Evolutionary conservation across 2,888 invertebrate genomes (phyloP).

Genomic region (Chrysolina americana): DNA sequence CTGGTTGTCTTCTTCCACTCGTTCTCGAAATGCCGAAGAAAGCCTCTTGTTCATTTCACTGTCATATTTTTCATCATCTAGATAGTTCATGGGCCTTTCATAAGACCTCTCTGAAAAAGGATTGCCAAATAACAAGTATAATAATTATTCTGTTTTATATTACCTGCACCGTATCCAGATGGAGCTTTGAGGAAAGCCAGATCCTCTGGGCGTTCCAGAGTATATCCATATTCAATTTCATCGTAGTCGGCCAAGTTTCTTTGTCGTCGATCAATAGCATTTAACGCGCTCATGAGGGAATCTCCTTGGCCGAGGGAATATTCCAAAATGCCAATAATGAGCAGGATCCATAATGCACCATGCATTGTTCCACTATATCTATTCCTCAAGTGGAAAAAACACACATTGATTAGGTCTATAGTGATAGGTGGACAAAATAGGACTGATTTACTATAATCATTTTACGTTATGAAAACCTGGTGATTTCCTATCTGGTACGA

Average conservation of each 20-base stretch:
- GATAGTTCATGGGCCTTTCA: constrained; percentile 54
- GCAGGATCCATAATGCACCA: constrained; percentile 32
- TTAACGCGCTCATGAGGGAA: constrained; percentile 69
- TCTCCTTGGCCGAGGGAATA: constrained; percentile 65
- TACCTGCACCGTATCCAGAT: constrained; percentile 49
- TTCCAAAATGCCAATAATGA: constrained; percentile 33
- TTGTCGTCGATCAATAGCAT: constrained; percentile 70
- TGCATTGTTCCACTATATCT: constrained; percentile 30
- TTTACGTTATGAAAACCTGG: too few species aligned
- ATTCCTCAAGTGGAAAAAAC: neutral
- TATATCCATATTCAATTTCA: constrained; percentile 55
- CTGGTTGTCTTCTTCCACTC: constrained; percentile 71
- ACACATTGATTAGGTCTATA: neutral
- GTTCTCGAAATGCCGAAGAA: constrained; percentile 73
- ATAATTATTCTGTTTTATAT: constrained; percentile 14
- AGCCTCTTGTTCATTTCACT: constrained; percentile 64
- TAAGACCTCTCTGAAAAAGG: constrained; percentile 36
- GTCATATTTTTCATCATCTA: constrained; percentile 58
- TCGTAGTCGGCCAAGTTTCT: constrained; percentile 62
- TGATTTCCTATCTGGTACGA: too few species aligned
- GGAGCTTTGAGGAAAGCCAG: constrained; percentile 55
- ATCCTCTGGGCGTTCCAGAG: constrained; percentile 57
- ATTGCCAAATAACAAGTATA: neutral
- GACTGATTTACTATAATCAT: too few species aligned
- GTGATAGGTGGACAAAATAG: neutral